Conservation (phyloP, 2,797 vertebrate species). For the Podarcis lilfordi region DNA sequence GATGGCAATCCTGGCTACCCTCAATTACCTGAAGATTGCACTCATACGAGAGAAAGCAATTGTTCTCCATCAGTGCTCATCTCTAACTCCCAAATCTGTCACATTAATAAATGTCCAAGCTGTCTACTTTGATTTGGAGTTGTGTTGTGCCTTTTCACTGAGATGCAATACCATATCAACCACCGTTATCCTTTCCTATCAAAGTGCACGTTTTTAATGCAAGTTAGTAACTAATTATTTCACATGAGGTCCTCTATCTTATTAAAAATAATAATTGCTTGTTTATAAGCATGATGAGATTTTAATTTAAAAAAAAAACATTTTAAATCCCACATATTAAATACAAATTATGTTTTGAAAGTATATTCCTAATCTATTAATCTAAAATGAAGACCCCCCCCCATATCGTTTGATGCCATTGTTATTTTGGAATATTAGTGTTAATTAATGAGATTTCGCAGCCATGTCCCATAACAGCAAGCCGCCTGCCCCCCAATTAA, state of each 20-base stretch:
- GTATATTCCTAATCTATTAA: neutral
- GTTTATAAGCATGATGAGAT: conserved; percentile 18
- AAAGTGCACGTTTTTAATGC: conserved; percentile 7
- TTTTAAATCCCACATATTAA: neutral
- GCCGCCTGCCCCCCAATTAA: neutral
- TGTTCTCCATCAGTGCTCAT: neutral
- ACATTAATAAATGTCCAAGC: neutral
- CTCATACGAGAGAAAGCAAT: neutral
- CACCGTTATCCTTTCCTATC: neutral
- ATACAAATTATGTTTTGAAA: conserved; percentile 19
- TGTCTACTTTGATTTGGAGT: conserved; percentile 18
- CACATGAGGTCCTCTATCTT: neutral
- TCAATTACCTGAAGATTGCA: neutral
- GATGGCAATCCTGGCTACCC: neutral
- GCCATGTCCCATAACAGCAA: neutral
- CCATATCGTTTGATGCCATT: neutral
- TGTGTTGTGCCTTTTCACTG: neutral
- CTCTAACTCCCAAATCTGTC: neutral
- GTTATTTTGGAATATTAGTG: neutral
- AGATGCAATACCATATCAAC: neutral
- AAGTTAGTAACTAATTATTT: neutral
- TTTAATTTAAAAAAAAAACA: neutral
- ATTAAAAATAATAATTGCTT: conserved; percentile 12
- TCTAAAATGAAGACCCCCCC: neutral
- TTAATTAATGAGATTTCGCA: neutral